Evolutionary conservation across 2,797 vertebrate species (phyloP).

Genomic region (Triplophysa yarkandensis): DNA sequence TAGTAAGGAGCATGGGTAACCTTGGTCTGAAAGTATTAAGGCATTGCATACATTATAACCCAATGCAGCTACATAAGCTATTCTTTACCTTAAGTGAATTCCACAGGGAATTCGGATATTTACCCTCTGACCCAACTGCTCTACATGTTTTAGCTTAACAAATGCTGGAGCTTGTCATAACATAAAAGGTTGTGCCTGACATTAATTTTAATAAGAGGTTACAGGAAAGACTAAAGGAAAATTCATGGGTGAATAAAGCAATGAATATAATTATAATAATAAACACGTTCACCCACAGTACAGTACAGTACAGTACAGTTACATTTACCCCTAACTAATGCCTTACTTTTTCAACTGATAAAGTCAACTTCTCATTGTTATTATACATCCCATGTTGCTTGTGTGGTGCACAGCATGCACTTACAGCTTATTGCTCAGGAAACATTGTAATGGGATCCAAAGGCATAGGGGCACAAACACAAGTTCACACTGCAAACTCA

Average conservation of each 20-base stretch:
- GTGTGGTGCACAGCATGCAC: neutral
- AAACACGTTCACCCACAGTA: slow-evolving; percentile 23
- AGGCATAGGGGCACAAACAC: neutral
- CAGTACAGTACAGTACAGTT: slow-evolving; percentile 33
- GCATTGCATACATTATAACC: neutral
- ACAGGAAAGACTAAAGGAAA: slow-evolving; percentile 3
- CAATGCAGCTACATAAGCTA: neutral
- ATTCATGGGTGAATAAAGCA: slow-evolving; percentile 8
- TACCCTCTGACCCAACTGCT: neutral
- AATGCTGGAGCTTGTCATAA: neutral
- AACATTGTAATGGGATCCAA: neutral
- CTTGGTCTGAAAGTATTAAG: slow-evolving; percentile 41
- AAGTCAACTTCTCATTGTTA: neutral
- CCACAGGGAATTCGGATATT: neutral
- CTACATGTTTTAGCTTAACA: slow-evolving; percentile 1
- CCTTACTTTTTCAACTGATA: neutral
- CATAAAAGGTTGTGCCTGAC: slow-evolving; percentile 15
- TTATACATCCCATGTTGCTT: neutral
- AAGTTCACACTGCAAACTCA: slow-evolving; percentile 8
- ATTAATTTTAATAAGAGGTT: slow-evolving; percentile 32
- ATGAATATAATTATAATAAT: slow-evolving; percentile 2
- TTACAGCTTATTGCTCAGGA: neutral
- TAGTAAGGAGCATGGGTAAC: slow-evolving; percentile 28
- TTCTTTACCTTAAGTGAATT: neutral
- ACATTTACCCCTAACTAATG: neutral